These are phyloP conservation scores for Limnodromus scolopaceus DNA, from an alignment of 2,797 vertebrate species.

Conservation along the genomic window DNA sequence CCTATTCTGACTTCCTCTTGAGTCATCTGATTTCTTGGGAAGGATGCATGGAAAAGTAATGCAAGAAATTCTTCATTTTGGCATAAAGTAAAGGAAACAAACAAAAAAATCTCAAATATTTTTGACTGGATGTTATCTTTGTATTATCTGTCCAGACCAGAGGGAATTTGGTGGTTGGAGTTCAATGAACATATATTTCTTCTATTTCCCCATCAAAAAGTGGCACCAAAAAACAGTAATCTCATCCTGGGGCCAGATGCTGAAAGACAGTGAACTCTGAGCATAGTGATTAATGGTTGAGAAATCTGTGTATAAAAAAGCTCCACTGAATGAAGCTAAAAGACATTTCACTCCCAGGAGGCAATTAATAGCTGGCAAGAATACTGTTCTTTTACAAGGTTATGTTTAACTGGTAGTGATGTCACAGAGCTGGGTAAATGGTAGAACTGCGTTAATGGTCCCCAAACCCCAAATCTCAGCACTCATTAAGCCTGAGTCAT, in stretches of 20 bases:
- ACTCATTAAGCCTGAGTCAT: conserved; percentile 36
- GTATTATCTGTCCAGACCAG: not conserved
- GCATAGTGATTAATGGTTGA: not conserved
- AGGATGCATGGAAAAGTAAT: not conserved
- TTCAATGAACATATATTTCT: not conserved
- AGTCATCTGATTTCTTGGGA: not conserved
- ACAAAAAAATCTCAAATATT: not conserved
- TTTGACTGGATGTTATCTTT: not conserved
- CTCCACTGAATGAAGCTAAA: not conserved
- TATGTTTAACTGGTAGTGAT: conserved; percentile 27
- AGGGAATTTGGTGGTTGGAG: not conserved
- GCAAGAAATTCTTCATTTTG: not conserved
- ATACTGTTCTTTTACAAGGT: conserved; percentile 8
- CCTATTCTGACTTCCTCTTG: not conserved
- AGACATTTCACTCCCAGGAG: not conserved
- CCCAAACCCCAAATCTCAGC: conserved; percentile 50
- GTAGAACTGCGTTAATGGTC: conserved; percentile 13
- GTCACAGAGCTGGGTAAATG: conserved; percentile 27
- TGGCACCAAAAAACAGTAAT: not conserved
- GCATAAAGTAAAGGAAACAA: not conserved
- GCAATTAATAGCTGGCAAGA: conserved; percentile 4
- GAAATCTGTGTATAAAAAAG: conserved; percentile 21
- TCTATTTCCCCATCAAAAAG: not conserved
- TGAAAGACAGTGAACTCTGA: not conserved
- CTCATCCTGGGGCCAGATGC: not conserved